Base-by-base conservation (phyloP, 1,140 invertebrate genomes). In the Drosophila lini region DNA sequence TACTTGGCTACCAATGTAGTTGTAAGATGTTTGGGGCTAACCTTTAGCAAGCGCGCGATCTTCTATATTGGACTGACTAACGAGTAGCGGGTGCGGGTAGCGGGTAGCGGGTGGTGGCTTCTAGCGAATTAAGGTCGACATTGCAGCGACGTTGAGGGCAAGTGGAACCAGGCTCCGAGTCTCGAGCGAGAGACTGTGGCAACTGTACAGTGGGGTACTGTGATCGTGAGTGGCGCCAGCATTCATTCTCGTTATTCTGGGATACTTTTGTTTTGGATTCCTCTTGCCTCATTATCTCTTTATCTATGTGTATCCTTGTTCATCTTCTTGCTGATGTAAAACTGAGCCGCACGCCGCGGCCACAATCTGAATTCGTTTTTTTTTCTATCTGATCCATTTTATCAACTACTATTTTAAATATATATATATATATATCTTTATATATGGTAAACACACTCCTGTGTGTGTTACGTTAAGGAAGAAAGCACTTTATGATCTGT, bases 31-130 rank as follows among this genome's bases (percentile, higher is more conserved):
- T 88, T 88, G 56, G 81, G 64, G 83, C 83, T 88, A 88, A 88
- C 83, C 83, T 88, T 88, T 88, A 83, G 83, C 80, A 88, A 89
- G 83, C 83, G 75, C 79, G 70, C 71, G 83, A 86, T 82, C 82
- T 79, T 82, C 79, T 86, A 81, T 65, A 84, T 81, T 76, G 70
- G 70, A 83, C 73, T 78, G 84, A 80, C 80, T 88, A 88, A 83
- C 84, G 58, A 86, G 83, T 83, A 79, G 65, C 82, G 70, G 62
- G 53, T 77, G 47, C 76, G 65, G 52, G 71, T 71, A 62, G 64
- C 64, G 50, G 22, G 57, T 52, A 19, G 64, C 64, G 34, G 56
- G 69, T 79, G 56, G 57, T 79, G 48, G 48, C 48, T 50, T 50
- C 48, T 50, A 69, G 70, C 62, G 45, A 63, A 52, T 73, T 73